Conservation (phyloP, 2,888 invertebrate species). For the Noctuana brunneofusca region DNA sequence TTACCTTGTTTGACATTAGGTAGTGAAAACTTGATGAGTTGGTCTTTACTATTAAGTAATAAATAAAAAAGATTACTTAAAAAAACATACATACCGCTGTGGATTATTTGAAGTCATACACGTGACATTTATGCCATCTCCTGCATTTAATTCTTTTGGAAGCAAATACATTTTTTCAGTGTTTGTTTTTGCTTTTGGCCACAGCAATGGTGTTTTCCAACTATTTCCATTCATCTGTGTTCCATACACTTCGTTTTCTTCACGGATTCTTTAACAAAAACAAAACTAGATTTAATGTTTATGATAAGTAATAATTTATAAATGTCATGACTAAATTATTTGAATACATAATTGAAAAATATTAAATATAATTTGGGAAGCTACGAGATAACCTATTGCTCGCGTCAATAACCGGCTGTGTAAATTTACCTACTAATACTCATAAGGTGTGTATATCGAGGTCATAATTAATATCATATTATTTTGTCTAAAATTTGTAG, state of each 20-base stretch:
- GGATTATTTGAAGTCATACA: slow-evolving; percentile 45
- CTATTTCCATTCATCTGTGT: slow-evolving; percentile 49
- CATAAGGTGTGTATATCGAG: not conserved
- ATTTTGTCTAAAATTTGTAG: not conserved
- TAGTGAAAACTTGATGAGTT: not conserved
- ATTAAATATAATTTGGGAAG: not conserved
- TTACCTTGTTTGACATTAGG: too few species aligned
- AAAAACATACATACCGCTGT: slow-evolving; percentile 46
- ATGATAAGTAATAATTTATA: not conserved
- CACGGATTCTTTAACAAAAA: slow-evolving; percentile 46
- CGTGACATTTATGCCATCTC: slow-evolving; percentile 49
- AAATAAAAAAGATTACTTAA: not conserved
- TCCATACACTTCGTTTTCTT: slow-evolving; percentile 51
- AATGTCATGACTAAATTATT: not conserved
- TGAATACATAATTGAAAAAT: not conserved
- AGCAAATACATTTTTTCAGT: slow-evolving; percentile 61
- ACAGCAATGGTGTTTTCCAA: slow-evolving; percentile 49
- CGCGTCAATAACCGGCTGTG: not conserved
- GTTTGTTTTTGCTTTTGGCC: slow-evolving; percentile 48
- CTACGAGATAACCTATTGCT: not conserved
- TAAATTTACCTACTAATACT: not conserved
- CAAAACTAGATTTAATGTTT: not conserved
- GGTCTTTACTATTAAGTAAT: not conserved
- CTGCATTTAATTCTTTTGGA: slow-evolving; percentile 51
- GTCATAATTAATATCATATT: not conserved